A percentile compares a stretch with the other conserved stretches of the same genome.
These are phyloP conservation scores for Glaucomys volans DNA, from an alignment of 2,113 vertebrate species.

Conservation along the genomic window DNA sequence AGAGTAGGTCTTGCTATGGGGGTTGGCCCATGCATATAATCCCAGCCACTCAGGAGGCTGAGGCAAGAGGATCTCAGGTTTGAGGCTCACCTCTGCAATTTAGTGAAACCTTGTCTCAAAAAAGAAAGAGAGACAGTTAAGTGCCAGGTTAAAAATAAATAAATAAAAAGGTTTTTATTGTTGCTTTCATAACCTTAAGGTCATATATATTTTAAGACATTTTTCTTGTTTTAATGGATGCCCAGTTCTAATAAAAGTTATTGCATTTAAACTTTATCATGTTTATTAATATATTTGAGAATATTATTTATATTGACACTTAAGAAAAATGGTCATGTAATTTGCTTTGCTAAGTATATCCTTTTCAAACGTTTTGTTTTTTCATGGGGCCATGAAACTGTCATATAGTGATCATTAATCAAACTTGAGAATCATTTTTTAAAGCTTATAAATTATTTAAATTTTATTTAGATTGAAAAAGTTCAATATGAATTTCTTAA, in stretches of 20 bases:
- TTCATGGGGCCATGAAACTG: constrained; percentile 44
- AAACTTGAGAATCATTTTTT: constrained; percentile 7
- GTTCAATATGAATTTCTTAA: constrained; percentile 25
- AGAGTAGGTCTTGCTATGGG: not conserved
- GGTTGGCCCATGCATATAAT: no score
- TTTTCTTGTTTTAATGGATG: constrained; percentile 67
- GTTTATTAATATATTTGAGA: constrained; percentile 64
- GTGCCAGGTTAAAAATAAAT: no score
- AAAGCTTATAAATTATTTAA: constrained; percentile 35
- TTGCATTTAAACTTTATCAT: constrained; percentile 43
- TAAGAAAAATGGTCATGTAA: constrained; percentile 48
- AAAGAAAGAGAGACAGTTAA: no score
- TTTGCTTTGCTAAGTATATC: constrained; percentile 14
- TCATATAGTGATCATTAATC: constrained; percentile 45
- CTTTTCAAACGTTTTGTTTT: constrained; percentile 45
- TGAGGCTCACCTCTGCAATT: no score
- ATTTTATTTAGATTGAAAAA: constrained; percentile 61
- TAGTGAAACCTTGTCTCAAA: no score
- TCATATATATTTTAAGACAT: not conserved
- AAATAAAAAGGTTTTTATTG: not conserved
- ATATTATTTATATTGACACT: constrained; percentile 28
- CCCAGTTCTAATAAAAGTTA: constrained; percentile 48
- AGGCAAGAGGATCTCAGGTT: no score
- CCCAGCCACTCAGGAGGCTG: no score
- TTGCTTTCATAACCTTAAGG: constrained; percentile 27